These are phyloP conservation scores for Centropus unirufus DNA, from an alignment of 2,113 vertebrate species.

Conservation along the genomic window DNA sequence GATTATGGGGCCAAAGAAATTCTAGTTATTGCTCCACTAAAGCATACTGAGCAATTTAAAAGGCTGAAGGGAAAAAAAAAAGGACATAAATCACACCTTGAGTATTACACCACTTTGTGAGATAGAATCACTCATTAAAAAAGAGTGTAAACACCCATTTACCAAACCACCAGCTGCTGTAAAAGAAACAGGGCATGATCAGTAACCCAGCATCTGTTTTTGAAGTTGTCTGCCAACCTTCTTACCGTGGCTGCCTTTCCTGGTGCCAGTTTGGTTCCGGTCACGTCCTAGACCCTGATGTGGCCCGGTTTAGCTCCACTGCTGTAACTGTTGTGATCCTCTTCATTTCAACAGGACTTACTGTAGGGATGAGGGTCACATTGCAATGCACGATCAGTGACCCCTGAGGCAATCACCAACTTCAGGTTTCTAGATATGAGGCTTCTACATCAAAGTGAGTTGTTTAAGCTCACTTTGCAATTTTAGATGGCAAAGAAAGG, in stretches of 20 bases:
- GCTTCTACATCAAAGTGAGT: fast-evolving
- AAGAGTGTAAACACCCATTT: neutral
- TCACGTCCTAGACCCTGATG: neutral
- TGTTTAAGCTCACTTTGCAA: neutral
- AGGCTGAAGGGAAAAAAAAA: constrained; percentile 21
- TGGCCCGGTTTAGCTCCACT: neutral
- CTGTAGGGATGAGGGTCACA: neutral
- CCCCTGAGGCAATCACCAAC: neutral
- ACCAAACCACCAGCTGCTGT: neutral
- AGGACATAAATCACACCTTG: neutral
- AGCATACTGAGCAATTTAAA: constrained; percentile 10
- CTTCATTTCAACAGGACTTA: neutral
- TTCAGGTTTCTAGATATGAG: neutral
- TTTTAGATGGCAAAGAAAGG: neutral
- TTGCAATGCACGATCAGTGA: neutral
- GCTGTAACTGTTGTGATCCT: neutral
- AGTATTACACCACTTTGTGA: neutral
- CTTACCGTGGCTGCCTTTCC: neutral
- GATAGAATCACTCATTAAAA: neutral
- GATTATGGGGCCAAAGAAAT: constrained; percentile 12
- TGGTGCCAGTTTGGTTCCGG: neutral
- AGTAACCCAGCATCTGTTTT: neutral
- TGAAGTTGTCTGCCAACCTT: neutral
- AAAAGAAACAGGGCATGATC: neutral
- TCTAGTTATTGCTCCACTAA: neutral